phyloP scores from a whole-genome alignment of 1,140 invertebrate species.

The Glossosoma conforme region DNA sequence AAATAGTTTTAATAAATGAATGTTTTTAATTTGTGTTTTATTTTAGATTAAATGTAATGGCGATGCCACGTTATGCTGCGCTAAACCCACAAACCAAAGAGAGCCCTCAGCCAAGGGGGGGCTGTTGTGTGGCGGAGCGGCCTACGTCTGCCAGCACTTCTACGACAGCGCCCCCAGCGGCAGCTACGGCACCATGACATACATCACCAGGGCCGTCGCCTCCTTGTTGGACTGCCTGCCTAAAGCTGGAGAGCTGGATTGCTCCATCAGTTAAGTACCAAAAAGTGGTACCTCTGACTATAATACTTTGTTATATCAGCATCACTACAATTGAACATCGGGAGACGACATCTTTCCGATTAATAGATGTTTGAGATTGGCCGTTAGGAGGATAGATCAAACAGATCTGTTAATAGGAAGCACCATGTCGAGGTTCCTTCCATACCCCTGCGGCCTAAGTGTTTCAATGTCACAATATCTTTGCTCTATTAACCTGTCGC shows the following conservation, averaged over 20 bases:
- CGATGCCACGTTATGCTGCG: constrained; percentile 88
- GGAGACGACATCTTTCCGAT: too few relatives aligned
- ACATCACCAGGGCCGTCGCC: constrained; percentile 84
- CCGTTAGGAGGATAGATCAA: too few relatives aligned
- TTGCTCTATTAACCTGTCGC: too few relatives aligned
- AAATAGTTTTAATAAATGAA: too few relatives aligned
- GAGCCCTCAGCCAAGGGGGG: constrained; percentile 59
- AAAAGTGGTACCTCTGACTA: too few relatives aligned
- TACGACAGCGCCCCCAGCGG: constrained; percentile 98
- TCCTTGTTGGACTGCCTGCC: constrained; percentile 70
- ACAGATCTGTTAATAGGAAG: too few relatives aligned
- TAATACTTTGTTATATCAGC: too few relatives aligned
- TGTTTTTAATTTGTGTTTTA: constrained; percentile 20
- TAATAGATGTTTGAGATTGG: too few relatives aligned
- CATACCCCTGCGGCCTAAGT: too few relatives aligned
- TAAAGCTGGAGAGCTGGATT: constrained; percentile 72
- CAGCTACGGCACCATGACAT: constrained; percentile 96
- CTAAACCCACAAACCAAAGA: constrained; percentile 61
- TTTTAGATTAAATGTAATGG: constrained; percentile 76
- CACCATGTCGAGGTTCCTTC: too few relatives aligned
- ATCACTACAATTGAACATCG: too few relatives aligned
- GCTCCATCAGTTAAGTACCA: constrained; percentile 69
- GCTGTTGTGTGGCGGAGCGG: constrained; percentile 83
- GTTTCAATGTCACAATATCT: too few relatives aligned
- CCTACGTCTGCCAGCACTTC: constrained; percentile 93